Percentiles rank a stretch among this genome's conserved stretches.
Conservation (phyloP, 92 coral and sea anemone genomes). For the Palythoa caribaeorum region DNA sequence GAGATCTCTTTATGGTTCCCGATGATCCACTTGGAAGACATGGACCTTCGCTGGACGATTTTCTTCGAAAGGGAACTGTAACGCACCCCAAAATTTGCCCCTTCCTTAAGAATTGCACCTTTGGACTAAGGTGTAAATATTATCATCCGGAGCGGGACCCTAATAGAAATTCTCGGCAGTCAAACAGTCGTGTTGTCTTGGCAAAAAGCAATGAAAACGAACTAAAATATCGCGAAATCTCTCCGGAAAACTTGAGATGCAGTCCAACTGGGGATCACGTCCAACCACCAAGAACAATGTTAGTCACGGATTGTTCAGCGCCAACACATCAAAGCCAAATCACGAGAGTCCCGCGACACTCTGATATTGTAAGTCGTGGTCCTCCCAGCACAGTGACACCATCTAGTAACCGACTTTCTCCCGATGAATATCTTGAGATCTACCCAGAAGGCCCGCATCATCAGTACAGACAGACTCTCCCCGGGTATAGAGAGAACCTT, state of each 20-base stretch:
- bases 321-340: conserved; percentile 5
- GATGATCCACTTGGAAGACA: conserved; percentile 95
- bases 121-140: conserved; percentile 87
- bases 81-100: conserved; percentile 91
- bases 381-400: conserved; percentile 23
- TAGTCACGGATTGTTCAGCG: conserved; percentile 23
- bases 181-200: conserved; percentile 31
- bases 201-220: conserved; percentile 9
- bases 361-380: conserved; percentile 41
- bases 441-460: conserved; percentile 25
- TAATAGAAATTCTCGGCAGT: conserved; percentile 32
- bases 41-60: conserved; percentile 92
- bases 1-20: conserved; percentile 91
- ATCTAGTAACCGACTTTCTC: conserved; percentile 20
- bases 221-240: neutral
- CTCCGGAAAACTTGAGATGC: neutral
- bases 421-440: conserved; percentile 41
- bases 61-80: conserved; percentile 83
- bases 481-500: conserved; percentile 10
- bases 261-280: neutral
- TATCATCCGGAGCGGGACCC: conserved; percentile 95
- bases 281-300: conserved; percentile 4
- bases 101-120: conserved; percentile 86
- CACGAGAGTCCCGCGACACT: neutral
- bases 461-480: conserved; percentile 23